These are phyloP conservation scores for Gouania willdenowi DNA, from an alignment of 2,797 vertebrate species.

Conservation along the genomic window DNA sequence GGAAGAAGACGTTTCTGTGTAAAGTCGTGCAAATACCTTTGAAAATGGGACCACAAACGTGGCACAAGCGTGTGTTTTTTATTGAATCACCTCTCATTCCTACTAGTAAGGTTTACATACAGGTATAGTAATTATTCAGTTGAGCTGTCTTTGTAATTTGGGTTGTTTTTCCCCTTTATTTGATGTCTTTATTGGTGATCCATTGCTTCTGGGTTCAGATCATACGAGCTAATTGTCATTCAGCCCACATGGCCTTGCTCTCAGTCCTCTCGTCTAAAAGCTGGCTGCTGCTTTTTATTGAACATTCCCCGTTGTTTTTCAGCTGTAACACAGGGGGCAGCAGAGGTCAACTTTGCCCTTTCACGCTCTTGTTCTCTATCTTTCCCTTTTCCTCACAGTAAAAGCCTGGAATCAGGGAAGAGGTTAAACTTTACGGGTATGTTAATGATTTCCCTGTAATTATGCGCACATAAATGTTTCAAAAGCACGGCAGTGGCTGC, in stretches of 20 bases:
- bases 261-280: conserved; percentile 49
- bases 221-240: conserved; percentile 63
- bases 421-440: conserved; percentile 66
- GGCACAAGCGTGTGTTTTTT: no score
- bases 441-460: conserved; percentile 69
- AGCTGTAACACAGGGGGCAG: conserved; percentile 68
- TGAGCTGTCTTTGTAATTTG: no score
- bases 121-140: no score
- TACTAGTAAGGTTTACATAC: no score
- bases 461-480: conserved; percentile 76
- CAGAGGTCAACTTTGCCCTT: conserved; percentile 68
- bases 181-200: conserved; percentile 60
- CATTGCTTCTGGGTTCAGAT: conserved; percentile 44
- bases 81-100: no score
- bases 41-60: no score
- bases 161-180: conserved; percentile 46
- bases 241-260: conserved; percentile 42
- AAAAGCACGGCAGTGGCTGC: conserved; percentile 66
- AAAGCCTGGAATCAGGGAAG: conserved; percentile 31
- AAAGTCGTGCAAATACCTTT: no score
- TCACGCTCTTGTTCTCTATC: conserved; percentile 1
- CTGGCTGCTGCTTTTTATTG: conserved; percentile 45
- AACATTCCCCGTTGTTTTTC: conserved; percentile 60
- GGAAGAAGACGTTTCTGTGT: no score
- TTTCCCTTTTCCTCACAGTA: conserved; percentile 13